Evolutionary conservation across 2,113 vertebrate species (phyloP), one percentile per base, ranked within the genome.

Genomic region (Agelaius tricolor): DNA sequence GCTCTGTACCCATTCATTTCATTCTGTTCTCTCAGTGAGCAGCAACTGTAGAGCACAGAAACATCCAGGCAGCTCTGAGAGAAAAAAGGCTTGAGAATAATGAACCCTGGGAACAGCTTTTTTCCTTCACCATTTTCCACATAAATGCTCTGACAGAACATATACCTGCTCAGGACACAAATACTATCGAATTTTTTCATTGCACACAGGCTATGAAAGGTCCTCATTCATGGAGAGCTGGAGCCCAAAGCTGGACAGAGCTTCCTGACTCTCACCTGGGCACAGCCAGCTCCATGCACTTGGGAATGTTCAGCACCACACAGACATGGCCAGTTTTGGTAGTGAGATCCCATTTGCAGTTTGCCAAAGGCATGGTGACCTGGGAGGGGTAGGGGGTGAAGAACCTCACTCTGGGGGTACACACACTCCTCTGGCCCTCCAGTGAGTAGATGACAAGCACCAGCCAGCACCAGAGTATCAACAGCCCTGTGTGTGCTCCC

Each of bases 371-470:
- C 19, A 5, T 6, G 22, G 26, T 28, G 23, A 27, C 12, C 26
- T n/a, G n/a, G 49, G 52, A 33, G 67, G 46, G 31, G 15, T 8
- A 66, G 33, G 27, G n/a, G 47, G 26, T 15, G 39, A 84, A 39
- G 22, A 51, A 15, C 7, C 7, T 2, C 27, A 13, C 41, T 12
- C 26, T 30, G 20, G 46, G 31, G n/a, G 12, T 23, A 17, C 37
- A 24, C 20, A 33, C 2, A 3, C 18, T 15, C n/a, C 57, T 39
- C 57, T 67, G 33, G 0, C 15, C 30, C 43, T 74, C 28, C 59
- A 43, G 6, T 0, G 1, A 72, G 47, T 2, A 30, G 4, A 19
- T 11, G 7, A 1, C 49, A 73, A n/a, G 49, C 8, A 3, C 0
- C 1, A 94, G 49, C 37, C 41, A 12, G 9, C 39, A 15, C 15